phyloP scores from a whole-genome alignment of 2,888 invertebrate genomes.

The Phortica magna region DNA sequence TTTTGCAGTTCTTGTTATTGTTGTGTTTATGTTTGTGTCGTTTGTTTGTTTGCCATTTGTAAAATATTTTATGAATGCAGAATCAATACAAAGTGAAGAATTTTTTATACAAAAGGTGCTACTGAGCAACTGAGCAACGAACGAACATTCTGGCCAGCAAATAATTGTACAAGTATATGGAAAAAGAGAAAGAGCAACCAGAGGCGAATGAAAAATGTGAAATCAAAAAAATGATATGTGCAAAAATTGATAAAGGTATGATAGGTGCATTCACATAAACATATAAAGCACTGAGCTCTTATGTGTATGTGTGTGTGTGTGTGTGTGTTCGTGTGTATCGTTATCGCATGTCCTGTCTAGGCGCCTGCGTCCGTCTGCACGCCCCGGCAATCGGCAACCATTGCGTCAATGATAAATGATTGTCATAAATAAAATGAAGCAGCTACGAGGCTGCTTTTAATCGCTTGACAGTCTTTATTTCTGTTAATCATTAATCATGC shows the following conservation, averaged over 20 bases:
- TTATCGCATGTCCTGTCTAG: constrained; percentile 56
- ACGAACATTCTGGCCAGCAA: constrained; percentile 10
- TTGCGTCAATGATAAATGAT: constrained; percentile 62
- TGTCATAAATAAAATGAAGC: constrained; percentile 58
- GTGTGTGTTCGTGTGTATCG: constrained; percentile 48
- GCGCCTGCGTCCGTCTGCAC: constrained; percentile 33
- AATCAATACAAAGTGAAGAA: constrained; percentile 26
- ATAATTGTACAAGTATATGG: constrained; percentile 16
- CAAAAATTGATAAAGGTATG: constrained; percentile 28
- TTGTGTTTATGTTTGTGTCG: not conserved
- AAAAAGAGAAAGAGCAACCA: not conserved
- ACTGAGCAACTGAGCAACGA: not conserved
- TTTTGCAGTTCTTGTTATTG: constrained; percentile 7
- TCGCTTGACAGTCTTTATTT: constrained; percentile 66
- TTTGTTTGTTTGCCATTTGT: constrained; percentile 17
- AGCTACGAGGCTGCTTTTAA: constrained; percentile 61
- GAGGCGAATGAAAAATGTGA: not conserved
- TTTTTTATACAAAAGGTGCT: constrained; percentile 24
- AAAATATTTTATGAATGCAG: constrained; percentile 28
- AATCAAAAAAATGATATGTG: constrained; percentile 1
- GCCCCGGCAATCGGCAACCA: constrained; percentile 22
- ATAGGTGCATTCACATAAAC: not conserved
- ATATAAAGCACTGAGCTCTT: too few relatives aligned
- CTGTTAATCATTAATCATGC: constrained; percentile 64
- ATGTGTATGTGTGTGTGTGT: not conserved